Percentiles rank a stretch among this genome's conserved stretches.
Conservation (phyloP, 23 tunicate species). For the Clavelina lepadiformis region DNA sequence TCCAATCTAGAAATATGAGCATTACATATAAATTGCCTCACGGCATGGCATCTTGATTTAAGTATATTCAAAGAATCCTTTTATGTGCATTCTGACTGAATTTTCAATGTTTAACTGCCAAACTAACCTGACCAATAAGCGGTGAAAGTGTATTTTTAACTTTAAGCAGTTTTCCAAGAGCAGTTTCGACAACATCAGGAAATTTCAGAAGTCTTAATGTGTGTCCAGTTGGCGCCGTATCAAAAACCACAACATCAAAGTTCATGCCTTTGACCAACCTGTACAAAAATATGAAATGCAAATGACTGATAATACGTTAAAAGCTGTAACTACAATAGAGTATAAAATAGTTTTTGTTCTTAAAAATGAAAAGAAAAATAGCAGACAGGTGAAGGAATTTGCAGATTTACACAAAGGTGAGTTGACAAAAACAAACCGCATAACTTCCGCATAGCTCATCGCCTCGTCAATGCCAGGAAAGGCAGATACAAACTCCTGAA, state of each 20-base stretch:
- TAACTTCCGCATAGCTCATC: slow-evolving; percentile 93
- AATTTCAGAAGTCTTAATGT: slow-evolving; percentile 87
- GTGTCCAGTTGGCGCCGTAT: slow-evolving; percentile 99
- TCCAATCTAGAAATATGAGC: slow-evolving; percentile 32
- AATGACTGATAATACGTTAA: neutral
- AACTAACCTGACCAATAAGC: slow-evolving; percentile 50
- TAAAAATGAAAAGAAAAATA: neutral
- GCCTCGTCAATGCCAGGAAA: slow-evolving; percentile 99
- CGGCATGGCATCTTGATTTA: no score
- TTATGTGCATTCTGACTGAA: no score
- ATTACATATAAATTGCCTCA: no score
- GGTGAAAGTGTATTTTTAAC: slow-evolving; percentile 78
- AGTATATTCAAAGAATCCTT: no score
- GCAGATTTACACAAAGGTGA: no score
- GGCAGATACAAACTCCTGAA: slow-evolving; percentile 74
- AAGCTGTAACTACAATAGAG: neutral
- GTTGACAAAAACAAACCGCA: no score
- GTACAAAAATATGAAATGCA: neutral
- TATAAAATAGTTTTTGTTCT: neutral
- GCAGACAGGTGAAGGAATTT: no score
- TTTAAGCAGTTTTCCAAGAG: slow-evolving; percentile 76
- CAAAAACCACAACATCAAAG: slow-evolving; percentile 93
- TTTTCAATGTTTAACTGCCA: no score
- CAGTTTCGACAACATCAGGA: slow-evolving; percentile 87
- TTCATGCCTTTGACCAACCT: slow-evolving; percentile 80